Base-by-base conservation (phyloP, 2,113 vertebrate species). In the Cinclus mexicanus region DNA sequence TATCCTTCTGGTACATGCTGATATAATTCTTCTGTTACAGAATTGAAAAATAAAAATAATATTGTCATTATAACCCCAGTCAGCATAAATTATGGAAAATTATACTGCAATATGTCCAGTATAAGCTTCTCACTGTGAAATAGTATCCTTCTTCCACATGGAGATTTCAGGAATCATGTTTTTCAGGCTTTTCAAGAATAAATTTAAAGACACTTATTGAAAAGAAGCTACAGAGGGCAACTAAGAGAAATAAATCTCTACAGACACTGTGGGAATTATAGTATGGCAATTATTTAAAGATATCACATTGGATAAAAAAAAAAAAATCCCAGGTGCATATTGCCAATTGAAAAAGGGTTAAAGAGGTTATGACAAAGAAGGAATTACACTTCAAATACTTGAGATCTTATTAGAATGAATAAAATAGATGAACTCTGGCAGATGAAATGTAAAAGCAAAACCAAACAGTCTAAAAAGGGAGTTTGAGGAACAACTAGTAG, bases 11-110 rank as follows among this genome's bases (percentile, higher is more conserved):
- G 59, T 83, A 77, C 39, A 29, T 28, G 47, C 42, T 76, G 84
- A 83, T 89, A 14, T 24, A 89, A 49, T 88, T 92, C 12, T 89
- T n/a, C 47, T 19, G 5, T 44, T 76, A 67, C 23, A 83, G 39
- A 89, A 94, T 2, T 84, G 52, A 65, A 95, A 96, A 95, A 92
- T 71, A 93, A 91, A 91, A 91, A 87, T 46, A 67, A 60, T 42
- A 71, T 52, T 83, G 49, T 77, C 35, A 83, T 93, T 95, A 91
- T 70, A 92, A 86, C 35, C 35, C 11, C 80, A 83, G 90, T 64
- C 83, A 89, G 53, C 85, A 92, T 87, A 96, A 82, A 91, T 94
- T 95, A 95, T 64, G 70, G 69, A 92, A 89, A 89, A 88, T 75
- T 91, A 83, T 94, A 83, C 47, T 82, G 47, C 75, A 83, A 22